Evolutionary conservation across 2,113 vertebrate genomes (phyloP), one percentile per base, ranked within the genome.

Genomic region (Emydocephalus ijimae): DNA sequence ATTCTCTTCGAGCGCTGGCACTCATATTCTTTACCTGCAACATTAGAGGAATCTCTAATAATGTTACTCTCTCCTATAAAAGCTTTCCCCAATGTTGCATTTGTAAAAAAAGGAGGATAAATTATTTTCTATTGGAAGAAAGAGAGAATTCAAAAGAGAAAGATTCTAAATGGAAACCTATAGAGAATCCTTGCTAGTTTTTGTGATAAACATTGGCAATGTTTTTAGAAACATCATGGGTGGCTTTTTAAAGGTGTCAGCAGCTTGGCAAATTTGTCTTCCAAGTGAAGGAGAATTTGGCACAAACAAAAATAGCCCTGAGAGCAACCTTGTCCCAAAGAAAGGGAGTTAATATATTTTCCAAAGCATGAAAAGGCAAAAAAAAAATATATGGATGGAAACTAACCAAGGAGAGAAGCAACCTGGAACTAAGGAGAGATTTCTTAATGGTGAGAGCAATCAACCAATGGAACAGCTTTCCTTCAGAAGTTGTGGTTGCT

Each of bases 121-220:
- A 69, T 69, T 69, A 0, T 29, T 11, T 69, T n/a, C 61, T 69
- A 69, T 69, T 4, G 11, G 61, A n/a, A 69, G 61, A n/a, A 69
- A 29, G 11, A 69, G 29, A 69, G n/a, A 69, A n/a, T 69, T 14
- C 14, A 69, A 69, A 69, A 69, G 88, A n/a, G 50, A 87, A 52
- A 88, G 94, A 93, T 97, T 97, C 96, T 96, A 96, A 96, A 95
- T 91, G 52, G 93, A 95, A 96, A 91, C 95, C 95, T 94, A 93
- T 87, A 29, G 81, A 89, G 90, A 97, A 95, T 94, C 89, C 95
- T 54, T 2, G 1, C 94, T 93, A 94, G 89, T 96, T 96, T 95
- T 97, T 56, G 95, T 95, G 95, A 96, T 96, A 97, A 98, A 97
- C 95, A 97, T 95, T 97, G 96, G 95, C 94, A 97, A 89, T 92